Base-by-base conservation (phyloP, 2,113 vertebrate species). In the Paralichthys olivaceus region DNA sequence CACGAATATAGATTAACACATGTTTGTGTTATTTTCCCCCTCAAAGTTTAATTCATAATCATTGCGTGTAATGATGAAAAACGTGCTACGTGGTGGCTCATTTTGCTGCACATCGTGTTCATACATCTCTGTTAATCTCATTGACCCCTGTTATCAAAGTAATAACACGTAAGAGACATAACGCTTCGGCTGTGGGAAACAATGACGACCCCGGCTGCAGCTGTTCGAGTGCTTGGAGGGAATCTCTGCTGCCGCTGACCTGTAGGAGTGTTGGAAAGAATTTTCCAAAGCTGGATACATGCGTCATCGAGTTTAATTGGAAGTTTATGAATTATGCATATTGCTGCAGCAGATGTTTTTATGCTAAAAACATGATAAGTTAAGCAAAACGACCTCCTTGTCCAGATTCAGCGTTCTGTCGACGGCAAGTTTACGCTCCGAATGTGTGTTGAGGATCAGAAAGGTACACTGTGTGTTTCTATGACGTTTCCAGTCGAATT, bases 31-130 rank as follows among this genome's bases (percentile, higher is more conserved):
- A 19, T 62, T 59, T 57, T 26, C 61, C 65, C 66, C 19, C 57
- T 62, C 76, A 54, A 70, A 83, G 76, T 91, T 88, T 84, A 91
- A 93, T 94, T 91, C 87, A 87, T 92, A 93, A 93, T 93, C 92
- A 92, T 91, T 81, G 88, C 49, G 66, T 69, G 74, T 90, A 92
- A 93, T 91, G 90, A 93, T 92, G 93, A 93, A 92, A 93, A 92
- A 92, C 80, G 69, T 60, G 81, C 70, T 8, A 65, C 34, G 74
- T 55, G 71, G 54, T 72, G 79, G 89, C 91, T 93, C 86, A 89
- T 92, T 93, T 90, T 77, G 69, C 88, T 37, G 64, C 79, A 73
- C 82, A 53, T 83, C 72, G 85, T 85, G 78, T 91, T 91, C 90
- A 91, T 93, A 84, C 86, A 86, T 93, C 92, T 92, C 83, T 90